Evolutionary conservation across 2,797 vertebrate species (phyloP).

Genomic region (Nasua narica): DNA sequence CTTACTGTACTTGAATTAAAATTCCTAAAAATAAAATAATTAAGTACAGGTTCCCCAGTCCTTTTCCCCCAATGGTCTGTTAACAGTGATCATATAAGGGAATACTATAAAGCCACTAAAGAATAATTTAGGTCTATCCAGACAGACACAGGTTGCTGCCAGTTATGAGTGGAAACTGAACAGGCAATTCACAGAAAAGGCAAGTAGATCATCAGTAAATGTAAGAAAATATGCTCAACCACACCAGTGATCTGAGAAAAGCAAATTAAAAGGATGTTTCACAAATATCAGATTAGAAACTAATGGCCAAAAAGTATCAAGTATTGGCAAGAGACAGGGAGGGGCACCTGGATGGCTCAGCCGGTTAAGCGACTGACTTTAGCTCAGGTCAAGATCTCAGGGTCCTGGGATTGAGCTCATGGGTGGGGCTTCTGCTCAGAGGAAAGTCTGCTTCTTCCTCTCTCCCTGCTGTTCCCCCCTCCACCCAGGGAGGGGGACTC

Average conservation of each 20-base stretch:
- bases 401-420: not conserved
- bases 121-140: not conserved
- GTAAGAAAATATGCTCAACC: slow-evolving; percentile 20
- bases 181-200: slow-evolving; percentile 1
- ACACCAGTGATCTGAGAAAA: slow-evolving; percentile 20
- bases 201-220: not conserved
- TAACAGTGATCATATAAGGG: not conserved
- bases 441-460: not conserved
- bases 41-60: not conserved
- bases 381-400: not conserved
- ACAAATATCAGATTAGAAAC: not conserved
- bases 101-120: not conserved
- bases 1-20: not conserved
- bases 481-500: too few species aligned
- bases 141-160: not conserved
- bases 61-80: not conserved
- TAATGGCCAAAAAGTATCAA: not conserved
- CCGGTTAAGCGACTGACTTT: not conserved
- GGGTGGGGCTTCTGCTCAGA: not conserved
- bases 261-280: slow-evolving; percentile 12
- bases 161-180: slow-evolving; percentile 11
- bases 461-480: not conserved
- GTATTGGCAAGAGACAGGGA: not conserved
- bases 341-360: not conserved
- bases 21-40: not conserved